Evolutionary conservation across 2,888 invertebrate species (phyloP).

Genomic region (Campoletis raptor): DNA sequence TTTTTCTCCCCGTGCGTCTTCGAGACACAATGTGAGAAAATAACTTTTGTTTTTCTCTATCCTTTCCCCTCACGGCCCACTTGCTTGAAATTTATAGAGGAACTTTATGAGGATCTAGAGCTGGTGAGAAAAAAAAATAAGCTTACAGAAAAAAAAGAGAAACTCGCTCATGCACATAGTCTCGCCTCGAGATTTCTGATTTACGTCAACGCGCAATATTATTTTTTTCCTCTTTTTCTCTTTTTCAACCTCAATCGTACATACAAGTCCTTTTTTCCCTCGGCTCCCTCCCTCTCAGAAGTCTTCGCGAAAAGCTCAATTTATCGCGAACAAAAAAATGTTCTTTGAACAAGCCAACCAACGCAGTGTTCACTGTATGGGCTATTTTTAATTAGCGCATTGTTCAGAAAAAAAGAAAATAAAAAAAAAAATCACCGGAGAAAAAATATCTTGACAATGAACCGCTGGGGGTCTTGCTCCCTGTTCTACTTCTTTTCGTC

Average conservation of each 20-base stretch:
- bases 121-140: not conserved
- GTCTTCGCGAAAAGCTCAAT: conserved; percentile 21
- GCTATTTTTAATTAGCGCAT: conserved; percentile 64
- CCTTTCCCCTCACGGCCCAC: conserved; percentile 13
- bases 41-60: conserved; percentile 7
- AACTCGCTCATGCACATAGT: not conserved
- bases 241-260: not conserved
- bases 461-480: conserved; percentile 51
- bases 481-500: conserved; percentile 61
- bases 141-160: not conserved
- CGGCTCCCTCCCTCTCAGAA: not conserved
- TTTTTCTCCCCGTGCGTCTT: conserved; percentile 5
- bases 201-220: conserved; percentile 20
- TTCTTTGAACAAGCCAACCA: conserved; percentile 24
- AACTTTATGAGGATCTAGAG: conserved; percentile 26
- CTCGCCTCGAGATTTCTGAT: conserved; percentile 37
- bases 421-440: not conserved
- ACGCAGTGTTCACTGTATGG: conserved; percentile 32
- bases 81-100: conserved; percentile 38
- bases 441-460: conserved; percentile 54
- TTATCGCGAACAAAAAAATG: conserved; percentile 19
- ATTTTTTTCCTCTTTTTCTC: not conserved
- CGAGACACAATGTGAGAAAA: conserved; percentile 18
- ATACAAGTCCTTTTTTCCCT: too few species aligned
- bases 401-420: conserved; percentile 22